Percentiles rank a stretch among this genome's conserved stretches.
Conservation (phyloP, 2,797 vertebrate species). For the Mormyrops boulengeri region DNA sequence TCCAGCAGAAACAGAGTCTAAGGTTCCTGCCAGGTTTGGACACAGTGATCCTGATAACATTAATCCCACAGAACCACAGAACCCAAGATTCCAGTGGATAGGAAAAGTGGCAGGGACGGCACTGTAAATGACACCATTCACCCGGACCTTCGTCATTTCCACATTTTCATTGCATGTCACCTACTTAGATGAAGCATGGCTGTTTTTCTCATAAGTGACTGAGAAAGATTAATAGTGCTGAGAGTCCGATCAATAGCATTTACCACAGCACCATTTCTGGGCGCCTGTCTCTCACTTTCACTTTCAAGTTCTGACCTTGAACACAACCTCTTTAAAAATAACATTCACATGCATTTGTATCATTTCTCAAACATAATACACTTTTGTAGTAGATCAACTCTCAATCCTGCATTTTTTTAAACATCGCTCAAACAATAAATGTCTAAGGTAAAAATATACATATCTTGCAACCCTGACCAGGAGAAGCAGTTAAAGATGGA, state of each 20-base stretch:
- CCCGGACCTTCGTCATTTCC: constrained; percentile 4
- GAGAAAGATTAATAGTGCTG: constrained; percentile 14
- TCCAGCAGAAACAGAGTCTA: background rate
- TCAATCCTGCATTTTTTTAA: background rate
- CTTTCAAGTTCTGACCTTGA: constrained; percentile 13
- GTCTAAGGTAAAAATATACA: background rate
- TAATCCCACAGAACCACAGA: background rate
- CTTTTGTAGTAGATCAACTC: background rate
- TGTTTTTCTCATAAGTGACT: constrained; percentile 22
- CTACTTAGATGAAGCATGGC: constrained; percentile 21
- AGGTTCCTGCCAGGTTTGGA: background rate
- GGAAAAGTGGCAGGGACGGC: background rate
- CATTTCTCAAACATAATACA: background rate
- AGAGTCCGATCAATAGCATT: constrained; percentile 21
- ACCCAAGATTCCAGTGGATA: background rate
- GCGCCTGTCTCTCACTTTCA: background rate
- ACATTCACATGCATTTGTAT: background rate
- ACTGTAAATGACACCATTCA: background rate
- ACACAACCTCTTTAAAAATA: background rate
- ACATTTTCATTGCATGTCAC: constrained; percentile 25
- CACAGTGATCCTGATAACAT: background rate
- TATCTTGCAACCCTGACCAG: background rate
- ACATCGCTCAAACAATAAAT: background rate
- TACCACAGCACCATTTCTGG: background rate
- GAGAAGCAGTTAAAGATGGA: background rate